These are phyloP conservation scores for Lonchura striata DNA, from an alignment of 2,113 vertebrate species.

Conservation along the genomic window DNA sequence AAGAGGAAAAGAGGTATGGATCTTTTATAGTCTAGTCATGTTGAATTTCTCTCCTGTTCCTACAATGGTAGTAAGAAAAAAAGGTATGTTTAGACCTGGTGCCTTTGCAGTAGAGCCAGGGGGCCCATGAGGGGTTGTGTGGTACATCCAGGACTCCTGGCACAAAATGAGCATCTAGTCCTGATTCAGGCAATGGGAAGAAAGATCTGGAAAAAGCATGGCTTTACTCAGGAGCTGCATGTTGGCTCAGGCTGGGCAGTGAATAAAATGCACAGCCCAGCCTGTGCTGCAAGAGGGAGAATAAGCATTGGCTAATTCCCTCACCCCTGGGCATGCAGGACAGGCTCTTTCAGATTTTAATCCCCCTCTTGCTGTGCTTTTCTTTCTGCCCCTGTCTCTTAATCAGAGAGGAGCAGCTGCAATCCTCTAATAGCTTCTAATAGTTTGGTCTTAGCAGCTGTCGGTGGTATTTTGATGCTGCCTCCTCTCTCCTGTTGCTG, in stretches of 20 bases:
- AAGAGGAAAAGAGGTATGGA: not conserved
- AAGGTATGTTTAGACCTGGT: not conserved
- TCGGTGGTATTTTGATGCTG: not conserved
- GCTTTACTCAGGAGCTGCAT: accelerated
- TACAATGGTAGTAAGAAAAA: not conserved
- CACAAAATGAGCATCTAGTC: too few species aligned
- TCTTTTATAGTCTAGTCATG: not conserved
- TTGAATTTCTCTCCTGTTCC: not conserved
- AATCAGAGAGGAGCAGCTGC: constrained; percentile 18
- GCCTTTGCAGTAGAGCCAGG: not conserved
- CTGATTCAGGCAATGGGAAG: not conserved
- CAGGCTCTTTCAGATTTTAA: not conserved
- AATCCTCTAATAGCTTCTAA: not conserved
- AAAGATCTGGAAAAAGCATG: not conserved
- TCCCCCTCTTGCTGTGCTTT: accelerated
- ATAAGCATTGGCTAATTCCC: not conserved
- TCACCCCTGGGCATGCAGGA: accelerated
- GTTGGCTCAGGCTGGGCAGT: not conserved
- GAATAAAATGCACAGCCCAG: not conserved
- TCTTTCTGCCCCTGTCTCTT: not conserved
- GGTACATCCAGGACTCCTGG: not conserved
- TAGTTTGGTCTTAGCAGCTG: not conserved
- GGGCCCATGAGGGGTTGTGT: accelerated
- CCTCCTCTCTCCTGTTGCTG: not conserved
- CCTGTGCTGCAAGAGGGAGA: not conserved